Percentiles rank a stretch among this genome's conserved stretches.
Conservation (phyloP, 2,113 vertebrate genomes). For the Calyptommatus sinebrachiatus region DNA sequence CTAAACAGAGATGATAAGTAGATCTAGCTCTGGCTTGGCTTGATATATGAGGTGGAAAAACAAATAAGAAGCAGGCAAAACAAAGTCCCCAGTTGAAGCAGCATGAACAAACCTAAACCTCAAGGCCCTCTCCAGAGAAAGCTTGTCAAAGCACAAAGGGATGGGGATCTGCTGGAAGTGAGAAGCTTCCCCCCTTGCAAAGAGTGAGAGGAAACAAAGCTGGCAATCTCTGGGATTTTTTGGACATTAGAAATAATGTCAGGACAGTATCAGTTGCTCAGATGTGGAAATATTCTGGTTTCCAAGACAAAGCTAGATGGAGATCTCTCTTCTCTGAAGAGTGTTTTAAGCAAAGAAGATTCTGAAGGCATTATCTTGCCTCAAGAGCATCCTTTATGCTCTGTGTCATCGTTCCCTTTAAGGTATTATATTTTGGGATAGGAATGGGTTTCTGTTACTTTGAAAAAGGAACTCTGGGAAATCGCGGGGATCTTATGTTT, state of each 20-base stretch:
- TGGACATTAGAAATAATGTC: neutral
- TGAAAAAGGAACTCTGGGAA: too few relatives aligned
- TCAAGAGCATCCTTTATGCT: too few relatives aligned
- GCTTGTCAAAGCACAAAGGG: slow-evolving; percentile 10
- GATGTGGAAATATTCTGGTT: neutral
- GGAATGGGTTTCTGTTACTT: too few relatives aligned
- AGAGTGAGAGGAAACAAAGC: slow-evolving; percentile 61
- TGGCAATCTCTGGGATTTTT: slow-evolving; percentile 37
- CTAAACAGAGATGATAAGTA: neutral
- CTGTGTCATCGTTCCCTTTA: too few relatives aligned
- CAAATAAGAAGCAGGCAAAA: neutral
- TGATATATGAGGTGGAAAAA: neutral
- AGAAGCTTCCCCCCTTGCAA: neutral
- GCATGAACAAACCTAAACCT: neutral
- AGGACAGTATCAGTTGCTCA: neutral
- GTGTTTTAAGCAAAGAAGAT: neutral
- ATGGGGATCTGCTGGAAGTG: slow-evolving; percentile 10
- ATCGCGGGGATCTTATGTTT: too few relatives aligned
- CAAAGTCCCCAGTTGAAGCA: neutral
- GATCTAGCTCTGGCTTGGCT: neutral
- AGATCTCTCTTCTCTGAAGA: neutral
- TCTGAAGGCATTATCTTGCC: neutral
- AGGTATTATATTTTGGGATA: too few relatives aligned
- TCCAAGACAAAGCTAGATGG: neutral
- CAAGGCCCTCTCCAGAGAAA: slow-evolving; percentile 1